Percentiles rank a stretch among this genome's conserved stretches.
These are phyloP conservation scores for Lutjanus campechanus DNA, from an alignment of 2,797 vertebrate species.

Conservation along the genomic window DNA sequence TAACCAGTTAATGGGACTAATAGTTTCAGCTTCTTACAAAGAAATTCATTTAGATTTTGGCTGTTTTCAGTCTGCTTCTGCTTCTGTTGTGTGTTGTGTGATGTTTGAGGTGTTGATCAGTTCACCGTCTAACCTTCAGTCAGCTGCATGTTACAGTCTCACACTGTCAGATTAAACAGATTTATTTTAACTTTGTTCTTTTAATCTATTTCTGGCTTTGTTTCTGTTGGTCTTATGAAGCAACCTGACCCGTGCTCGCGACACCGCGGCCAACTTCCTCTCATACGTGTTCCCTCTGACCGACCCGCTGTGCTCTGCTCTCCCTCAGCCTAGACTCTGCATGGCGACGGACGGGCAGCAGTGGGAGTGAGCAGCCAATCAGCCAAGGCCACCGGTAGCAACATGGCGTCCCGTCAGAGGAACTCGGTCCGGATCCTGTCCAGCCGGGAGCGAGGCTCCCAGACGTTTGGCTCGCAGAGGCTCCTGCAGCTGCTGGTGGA, in stretches of 20 bases:
- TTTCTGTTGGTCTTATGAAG: not conserved
- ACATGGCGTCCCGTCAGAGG: constrained; percentile 91
- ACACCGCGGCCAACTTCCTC: not conserved
- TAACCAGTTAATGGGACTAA: no score
- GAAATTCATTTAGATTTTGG: not conserved
- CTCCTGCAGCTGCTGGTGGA: constrained; percentile 98
- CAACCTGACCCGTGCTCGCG: not conserved
- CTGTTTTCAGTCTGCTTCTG: no score
- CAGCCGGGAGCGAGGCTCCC: constrained; percentile 93
- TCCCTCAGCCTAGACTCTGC: constrained; percentile 83
- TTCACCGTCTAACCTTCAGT: not conserved
- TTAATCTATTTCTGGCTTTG: fast-evolving
- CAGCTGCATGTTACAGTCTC: not conserved
- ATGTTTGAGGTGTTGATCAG: not conserved
- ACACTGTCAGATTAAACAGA: not conserved
- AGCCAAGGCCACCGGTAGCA: constrained; percentile 74
- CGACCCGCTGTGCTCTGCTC: not conserved
- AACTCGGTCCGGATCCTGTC: constrained; percentile 97
- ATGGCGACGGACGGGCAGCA: constrained; percentile 84
- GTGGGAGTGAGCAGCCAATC: constrained; percentile 79
- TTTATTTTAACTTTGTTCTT: no score
- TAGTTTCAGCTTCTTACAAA: not conserved
- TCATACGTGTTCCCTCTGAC: not conserved
- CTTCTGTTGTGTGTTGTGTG: no score
- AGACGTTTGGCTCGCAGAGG: constrained; percentile 92